Conservation (phyloP, 1,140 invertebrate genomes). For the Orchesella cincta region DNA sequence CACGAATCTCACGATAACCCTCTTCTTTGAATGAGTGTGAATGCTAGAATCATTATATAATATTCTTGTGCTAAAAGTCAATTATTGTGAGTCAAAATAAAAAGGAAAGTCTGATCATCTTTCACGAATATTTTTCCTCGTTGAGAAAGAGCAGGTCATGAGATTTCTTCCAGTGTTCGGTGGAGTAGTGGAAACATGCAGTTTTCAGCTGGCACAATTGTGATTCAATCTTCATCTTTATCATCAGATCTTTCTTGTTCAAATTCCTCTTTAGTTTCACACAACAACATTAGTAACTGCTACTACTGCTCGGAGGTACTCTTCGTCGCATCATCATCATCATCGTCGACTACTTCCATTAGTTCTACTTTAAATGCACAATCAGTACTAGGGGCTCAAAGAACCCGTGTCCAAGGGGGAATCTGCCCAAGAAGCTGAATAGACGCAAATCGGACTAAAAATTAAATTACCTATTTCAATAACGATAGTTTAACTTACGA, state of each 20-base stretch:
- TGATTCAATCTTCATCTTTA: slow-evolving; percentile 14
- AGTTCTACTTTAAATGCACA: slow-evolving; percentile 1
- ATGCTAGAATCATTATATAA: too few relatives aligned
- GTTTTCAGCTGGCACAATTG: slow-evolving; percentile 13
- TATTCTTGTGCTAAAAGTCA: too few relatives aligned
- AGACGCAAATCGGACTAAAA: slow-evolving; percentile 6
- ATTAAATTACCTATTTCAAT: slow-evolving; percentile 8
- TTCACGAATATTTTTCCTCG: too few relatives aligned
- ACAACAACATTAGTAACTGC: too few relatives aligned
- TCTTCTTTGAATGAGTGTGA: too few relatives aligned
- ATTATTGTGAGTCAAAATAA: too few relatives aligned
- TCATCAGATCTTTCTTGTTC: slow-evolving; percentile 12
- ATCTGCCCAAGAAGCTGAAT: slow-evolving; percentile 26
- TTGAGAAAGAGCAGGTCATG: slow-evolving; percentile 17
- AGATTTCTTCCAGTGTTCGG: slow-evolving; percentile 16
- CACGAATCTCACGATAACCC: too few relatives aligned
- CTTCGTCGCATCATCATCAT: slow-evolving; percentile 8
- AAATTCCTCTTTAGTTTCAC: too few relatives aligned
- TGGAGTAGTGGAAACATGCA: slow-evolving; percentile 25
- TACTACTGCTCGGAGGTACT: neutral
- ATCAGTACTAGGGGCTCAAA: slow-evolving; percentile 13
- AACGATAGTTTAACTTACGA: neutral
- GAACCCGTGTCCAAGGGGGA: neutral
- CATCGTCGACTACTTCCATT: neutral
- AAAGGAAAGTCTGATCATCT: too few relatives aligned